Conservation (phyloP, 2,113 vertebrate genomes). For the Lycaon pictus region DNA sequence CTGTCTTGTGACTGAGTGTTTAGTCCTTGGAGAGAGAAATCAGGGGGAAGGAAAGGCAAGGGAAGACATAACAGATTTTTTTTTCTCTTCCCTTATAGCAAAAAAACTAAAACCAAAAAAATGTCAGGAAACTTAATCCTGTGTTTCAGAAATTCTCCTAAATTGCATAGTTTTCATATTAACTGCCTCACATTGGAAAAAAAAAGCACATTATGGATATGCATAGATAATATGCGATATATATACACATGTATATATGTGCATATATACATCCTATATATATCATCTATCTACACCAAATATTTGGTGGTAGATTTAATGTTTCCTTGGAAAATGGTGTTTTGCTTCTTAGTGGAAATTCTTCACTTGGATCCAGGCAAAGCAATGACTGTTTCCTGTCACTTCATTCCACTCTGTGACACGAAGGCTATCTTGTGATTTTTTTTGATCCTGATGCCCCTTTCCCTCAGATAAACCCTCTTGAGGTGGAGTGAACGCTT, state of each 20-base stretch:
- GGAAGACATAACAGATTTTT: neutral
- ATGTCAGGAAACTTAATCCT: neutral
- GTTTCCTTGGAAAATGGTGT: conserved; percentile 7
- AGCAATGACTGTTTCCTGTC: neutral
- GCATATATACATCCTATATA: neutral
- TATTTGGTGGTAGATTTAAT: neutral
- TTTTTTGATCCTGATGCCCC: neutral
- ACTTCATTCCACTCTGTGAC: neutral
- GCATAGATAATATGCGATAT: neutral
- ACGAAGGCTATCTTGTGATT: neutral
- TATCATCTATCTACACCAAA: neutral
- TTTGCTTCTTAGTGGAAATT: neutral
- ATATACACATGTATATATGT: neutral
- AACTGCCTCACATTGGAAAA: neutral
- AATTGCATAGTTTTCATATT: neutral
- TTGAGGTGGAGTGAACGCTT: neutral
- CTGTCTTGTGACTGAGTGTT: neutral
- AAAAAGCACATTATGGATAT: neutral
- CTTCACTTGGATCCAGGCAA: neutral
- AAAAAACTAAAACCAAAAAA: neutral
- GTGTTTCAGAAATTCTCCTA: conserved; percentile 16
- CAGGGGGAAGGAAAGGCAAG: neutral
- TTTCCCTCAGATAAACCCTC: neutral
- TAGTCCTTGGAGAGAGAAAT: neutral
- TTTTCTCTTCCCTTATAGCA: neutral